Evolutionary conservation across 1,140 invertebrate genomes (phyloP), one percentile per base, ranked within the genome.

Genomic region (Pentalonia nigronervosa): DNA sequence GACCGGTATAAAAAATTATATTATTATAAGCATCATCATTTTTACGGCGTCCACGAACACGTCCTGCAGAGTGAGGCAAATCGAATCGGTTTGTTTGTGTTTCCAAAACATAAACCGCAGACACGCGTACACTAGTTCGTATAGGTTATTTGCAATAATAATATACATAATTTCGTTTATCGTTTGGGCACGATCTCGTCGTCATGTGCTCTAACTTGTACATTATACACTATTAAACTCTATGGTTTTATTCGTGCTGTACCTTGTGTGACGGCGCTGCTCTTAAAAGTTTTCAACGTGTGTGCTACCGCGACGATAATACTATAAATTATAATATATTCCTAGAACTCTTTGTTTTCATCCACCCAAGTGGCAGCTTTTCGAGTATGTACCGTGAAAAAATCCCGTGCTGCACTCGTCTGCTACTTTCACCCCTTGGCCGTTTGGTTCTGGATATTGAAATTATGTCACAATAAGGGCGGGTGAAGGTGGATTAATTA

Each of bases 241-340:
- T 3, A 14, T n/a, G 14, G 60, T 34, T 76, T 76, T 76, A 76
- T 30, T n/a, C n/a, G 60, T 17, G 30, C n/a, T 14, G 21, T n/a
- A n/a, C 30, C 60, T 17, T 91, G 45, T 91, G 25, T 91, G 56
- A 91, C 45, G 14, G 56, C n/a, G 56, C 41, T 67, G 56, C 41
- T 60, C 25, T 91, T 91, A 91, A 91, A 91, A 91, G 56, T 91
- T 76, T 91, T 20, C 45, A 87, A 14, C 47, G 9, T 45, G 41
- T n/a, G 30, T 17, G 30, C 30, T 14, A 30, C 45, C 0, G 14
- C 25, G 41, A 47, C 84, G 25, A 47, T 87, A 34, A 76, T 76
- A n/a, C n/a, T 76, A 76, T 76, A 76, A 76, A 76, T 76, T 34
- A 76, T 76, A 87, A 87, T 87, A 41, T 48, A 48, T 87, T 87